A percentile compares a stretch with the other conserved stretches of the same genome.
Conservation (phyloP, 2,797 vertebrate species). For the Sebastes alutus region DNA sequence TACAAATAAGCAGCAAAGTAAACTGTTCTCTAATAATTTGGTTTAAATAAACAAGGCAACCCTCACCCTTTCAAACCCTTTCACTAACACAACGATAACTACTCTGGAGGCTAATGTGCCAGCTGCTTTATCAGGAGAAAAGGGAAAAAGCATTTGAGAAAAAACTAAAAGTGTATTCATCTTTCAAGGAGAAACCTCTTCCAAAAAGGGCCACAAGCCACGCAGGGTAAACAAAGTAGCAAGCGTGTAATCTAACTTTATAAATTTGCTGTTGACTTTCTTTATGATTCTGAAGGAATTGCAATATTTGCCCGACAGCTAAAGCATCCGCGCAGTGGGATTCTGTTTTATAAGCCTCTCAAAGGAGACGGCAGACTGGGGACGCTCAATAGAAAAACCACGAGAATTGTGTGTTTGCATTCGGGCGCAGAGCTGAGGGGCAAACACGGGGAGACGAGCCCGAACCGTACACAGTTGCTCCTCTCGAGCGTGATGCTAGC, state of each 20-base stretch:
- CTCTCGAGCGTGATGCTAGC: constrained; percentile 1
- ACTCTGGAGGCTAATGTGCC: constrained; percentile 12
- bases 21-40: background rate
- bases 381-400: constrained; percentile 15
- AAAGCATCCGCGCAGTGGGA: constrained; percentile 18
- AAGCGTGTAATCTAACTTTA: constrained; percentile 57
- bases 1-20: background rate
- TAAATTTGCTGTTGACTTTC: constrained; percentile 46
- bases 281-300: constrained; percentile 46
- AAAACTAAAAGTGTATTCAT: constrained; percentile 47
- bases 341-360: constrained; percentile 49
- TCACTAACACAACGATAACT: background rate
- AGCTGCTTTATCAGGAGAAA: constrained; percentile 30
- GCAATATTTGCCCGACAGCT: constrained; percentile 47
- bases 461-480: background rate
- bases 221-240: constrained; percentile 49
- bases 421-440: constrained; percentile 37
- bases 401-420: constrained; percentile 29
- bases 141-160: constrained; percentile 22
- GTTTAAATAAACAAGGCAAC: background rate
- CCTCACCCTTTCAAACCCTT: background rate
- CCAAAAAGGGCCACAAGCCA: constrained; percentile 39
- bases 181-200: constrained; percentile 42
- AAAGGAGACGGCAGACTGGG: constrained; percentile 19
- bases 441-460: constrained; percentile 37